phyloP scores from a whole-genome alignment of 2,113 vertebrate species.

The Stomatorhinus ivindoensis region DNA sequence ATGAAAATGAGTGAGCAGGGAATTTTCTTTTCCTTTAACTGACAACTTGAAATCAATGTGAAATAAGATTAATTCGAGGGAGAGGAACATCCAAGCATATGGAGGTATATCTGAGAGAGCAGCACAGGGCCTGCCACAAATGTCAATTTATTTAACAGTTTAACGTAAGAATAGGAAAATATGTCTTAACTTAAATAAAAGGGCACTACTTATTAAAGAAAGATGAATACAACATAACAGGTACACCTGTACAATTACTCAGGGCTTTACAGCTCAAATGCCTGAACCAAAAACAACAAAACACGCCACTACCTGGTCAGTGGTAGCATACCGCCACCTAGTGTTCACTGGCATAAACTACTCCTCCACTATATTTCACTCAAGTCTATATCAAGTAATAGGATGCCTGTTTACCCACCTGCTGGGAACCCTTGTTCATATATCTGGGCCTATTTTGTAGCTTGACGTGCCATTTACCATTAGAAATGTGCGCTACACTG shows the following conservation, averaged over 20 bases:
- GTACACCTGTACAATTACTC: not conserved
- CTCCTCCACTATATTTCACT: not conserved
- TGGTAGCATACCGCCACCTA: constrained; percentile 9
- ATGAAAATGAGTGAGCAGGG: not conserved
- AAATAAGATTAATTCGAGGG: not conserved
- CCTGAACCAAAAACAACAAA: not conserved
- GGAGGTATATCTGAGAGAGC: not conserved
- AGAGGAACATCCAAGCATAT: not conserved
- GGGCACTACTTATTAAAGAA: not conserved
- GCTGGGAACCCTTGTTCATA: not conserved
- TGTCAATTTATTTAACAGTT: not conserved
- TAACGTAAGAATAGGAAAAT: not conserved
- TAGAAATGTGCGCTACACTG: not conserved
- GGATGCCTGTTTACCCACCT: not conserved
- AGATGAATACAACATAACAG: not conserved
- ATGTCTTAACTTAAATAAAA: not conserved
- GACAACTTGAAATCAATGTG: not conserved
- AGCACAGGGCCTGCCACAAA: not conserved
- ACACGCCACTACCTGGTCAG: not conserved
- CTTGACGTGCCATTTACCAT: not conserved
- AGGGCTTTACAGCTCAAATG: not conserved
- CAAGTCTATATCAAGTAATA: not conserved
- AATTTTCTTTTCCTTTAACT: not conserved
- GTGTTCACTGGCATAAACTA: not conserved
- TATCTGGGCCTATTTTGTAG: not conserved